Base-by-base conservation (phyloP, 2,888 invertebrate genomes). In the Agrochola lychnidis region DNA sequence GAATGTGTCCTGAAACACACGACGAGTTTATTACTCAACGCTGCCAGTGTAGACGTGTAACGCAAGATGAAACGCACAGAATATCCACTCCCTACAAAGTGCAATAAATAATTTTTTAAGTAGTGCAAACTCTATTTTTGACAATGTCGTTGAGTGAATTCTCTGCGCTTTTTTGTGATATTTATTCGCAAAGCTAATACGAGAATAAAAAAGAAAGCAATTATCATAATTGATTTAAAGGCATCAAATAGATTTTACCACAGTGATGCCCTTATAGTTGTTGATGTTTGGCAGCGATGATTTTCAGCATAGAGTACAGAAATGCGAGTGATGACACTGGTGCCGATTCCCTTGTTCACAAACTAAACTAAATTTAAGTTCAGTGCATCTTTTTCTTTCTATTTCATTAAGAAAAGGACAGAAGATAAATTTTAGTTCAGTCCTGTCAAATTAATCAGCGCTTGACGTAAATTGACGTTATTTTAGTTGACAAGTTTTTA, bases 1-100 rank as follows among this genome's bases (percentile, higher is more conserved):
- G 91, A 94, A 95, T 87, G 94, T 90, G 90, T 96, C 96, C 96
- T 96, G 94, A 40, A 91, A 74, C 42, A 78, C 56, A 25, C 42
- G 36, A 42, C 36, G 4, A 48, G 2, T 42, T 16, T 10, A 7
- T 63, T 42, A 70, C 25, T 40, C 14, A 12, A 12, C 19, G 14
- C 30, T 40, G 14, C 7, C 12, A 22, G 14, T 61, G 25, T 16
- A 19, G 36, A 16, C 6, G 16, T 64, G 25, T 22, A 25, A 22
- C 57, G 36, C 36, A 48, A 73, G 0, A 70, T 48, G 16, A 70
- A 70, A 10, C 6, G 19, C 42, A 67, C 36, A 66, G n/a, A 53
- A 14, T 25, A 22, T n/a, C 25, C 53, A 22, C 61, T 61, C 10
- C 0, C 7, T n/a, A n/a, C 4, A 59, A 16, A 3, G 25, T 16